Evolutionary conservation across 2,888 invertebrate genomes (phyloP), one percentile per base, ranked within the genome.

Genomic region (Chrysodeixis includens): DNA sequence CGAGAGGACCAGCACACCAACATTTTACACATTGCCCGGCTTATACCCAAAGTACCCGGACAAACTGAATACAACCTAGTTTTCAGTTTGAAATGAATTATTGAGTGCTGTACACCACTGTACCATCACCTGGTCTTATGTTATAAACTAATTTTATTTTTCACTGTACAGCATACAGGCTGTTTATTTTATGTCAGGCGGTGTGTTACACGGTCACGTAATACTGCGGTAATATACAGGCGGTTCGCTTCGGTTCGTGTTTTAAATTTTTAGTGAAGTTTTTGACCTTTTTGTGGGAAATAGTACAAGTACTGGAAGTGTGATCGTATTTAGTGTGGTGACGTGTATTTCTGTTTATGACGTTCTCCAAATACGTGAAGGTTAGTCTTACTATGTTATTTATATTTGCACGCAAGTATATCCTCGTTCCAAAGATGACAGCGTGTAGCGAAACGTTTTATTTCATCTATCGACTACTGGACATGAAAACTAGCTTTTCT

Each of bases 121-220:
- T 62, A 60, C 54, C 63, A 49, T 72, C 79, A 71, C 64, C 71
- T 73, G 73, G 59, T 40, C 59, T 53, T 54, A 58, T 26, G 26
- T 73, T 66, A 60, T 79, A 70, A 76, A 79, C 64, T 73, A 73
- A 70, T 73, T 81, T 81, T 78, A 81, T 79, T 71, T 75, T 77
- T 71, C 69, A 55, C 56, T 63, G 14, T 20, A 55, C 56, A n/a
- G 56, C 56, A 66, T 66, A 70, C 54, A 67, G 35, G 30, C 7
- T 69, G 60, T 69, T 75, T 78, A 78, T 78, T 79, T 73, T 66
- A 71, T 44, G 51, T 20, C 46, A 54, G 51, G 52, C 58, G 16
- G 61, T 62, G 53, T 78, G 62, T 76, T 65, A 71, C 69, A 69
- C 51, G 30, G 73, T 70, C 79, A 75, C 79, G 79, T 79, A 66